Evolutionary conservation across 2,888 invertebrate genomes (phyloP), one percentile per base, ranked within the genome.

Genomic region (Andrena fulva): DNA sequence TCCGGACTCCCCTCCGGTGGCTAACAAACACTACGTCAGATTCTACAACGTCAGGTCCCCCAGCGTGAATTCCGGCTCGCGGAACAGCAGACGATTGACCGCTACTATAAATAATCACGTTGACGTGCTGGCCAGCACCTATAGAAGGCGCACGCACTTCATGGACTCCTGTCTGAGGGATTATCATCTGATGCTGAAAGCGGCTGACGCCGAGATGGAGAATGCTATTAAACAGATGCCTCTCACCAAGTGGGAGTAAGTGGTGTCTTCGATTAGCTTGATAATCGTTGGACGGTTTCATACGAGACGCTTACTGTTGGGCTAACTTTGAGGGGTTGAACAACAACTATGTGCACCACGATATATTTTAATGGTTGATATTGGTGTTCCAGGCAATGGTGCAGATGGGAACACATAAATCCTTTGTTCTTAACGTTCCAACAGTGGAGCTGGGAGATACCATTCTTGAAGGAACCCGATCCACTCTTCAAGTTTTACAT

Each of bases 401-500:
- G 96, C 84, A 95, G 95, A 85, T 95, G 95, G 86, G 95, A 94
- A 93, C 94, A 95, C 91, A 94, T 97, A 92, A 94, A 95, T 94
- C 94, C 95, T 48, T 94, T 96, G 86, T 95, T 96, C 73, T 91
- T 97, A 79, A 95, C 96, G 60, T 97, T 97, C 91, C 95, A 94
- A 86, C 95, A 96, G 88, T 95, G 94, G 78, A 95, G 94, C 54
- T 95, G 95, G 94, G 98, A 98, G 94, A 94, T 96, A 87, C 96
- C 96, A 3, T 98, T 97, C 92, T 94, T 97, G 67, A 94, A 95
- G 69, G 96, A 97, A 87, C 96, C 97, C 0, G 98, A 99, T 94
- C 97, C 97, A 0, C 95, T 98, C 85, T 97, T 98, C 91, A 98
- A 98, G 92, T 98, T 97, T 92, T 98, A 97, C 91, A 94, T 97